A percentile compares a stretch with the other conserved stretches of the same genome.
phyloP scores from a whole-genome alignment of 2,113 vertebrate species.

The Sinocyclocheilus anophthalmus region DNA sequence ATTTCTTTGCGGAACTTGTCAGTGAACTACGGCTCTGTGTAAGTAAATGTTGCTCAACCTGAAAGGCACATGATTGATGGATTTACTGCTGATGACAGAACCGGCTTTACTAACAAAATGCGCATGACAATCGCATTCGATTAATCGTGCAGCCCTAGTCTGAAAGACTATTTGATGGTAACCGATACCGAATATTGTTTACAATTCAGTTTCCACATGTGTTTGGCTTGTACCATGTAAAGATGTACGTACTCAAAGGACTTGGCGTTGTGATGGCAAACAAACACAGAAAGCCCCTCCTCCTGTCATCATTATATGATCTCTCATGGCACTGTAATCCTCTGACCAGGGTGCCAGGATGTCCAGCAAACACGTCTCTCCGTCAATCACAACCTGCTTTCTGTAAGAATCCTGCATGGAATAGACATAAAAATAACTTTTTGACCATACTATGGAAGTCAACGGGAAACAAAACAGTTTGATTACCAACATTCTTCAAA shows the following conservation, averaged over 20 bases:
- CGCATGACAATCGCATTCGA: no score
- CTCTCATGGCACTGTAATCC: constrained; percentile 84
- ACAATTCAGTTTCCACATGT: not conserved
- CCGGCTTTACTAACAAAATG: no score
- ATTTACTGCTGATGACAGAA: no score
- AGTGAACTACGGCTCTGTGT: no score
- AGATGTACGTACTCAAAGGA: constrained; percentile 86
- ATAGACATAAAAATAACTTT: constrained; percentile 4
- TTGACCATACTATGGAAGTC: not conserved
- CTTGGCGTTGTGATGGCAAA: constrained; percentile 85
- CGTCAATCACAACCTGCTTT: constrained; percentile 81
- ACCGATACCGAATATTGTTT: not conserved
- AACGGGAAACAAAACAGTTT: not conserved
- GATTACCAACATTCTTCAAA: not conserved
- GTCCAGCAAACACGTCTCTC: constrained; percentile 80
- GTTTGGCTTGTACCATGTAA: constrained; percentile 74
- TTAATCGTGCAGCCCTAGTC: no score
- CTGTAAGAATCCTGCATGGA: constrained; percentile 75
- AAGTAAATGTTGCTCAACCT: no score
- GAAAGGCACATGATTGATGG: no score
- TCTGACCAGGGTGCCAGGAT: constrained; percentile 81
- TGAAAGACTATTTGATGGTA: not conserved
- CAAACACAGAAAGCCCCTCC: constrained; percentile 89
- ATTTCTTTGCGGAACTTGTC: no score
- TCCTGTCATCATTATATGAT: constrained; percentile 87